These are phyloP conservation scores for Elgaria multicarinata DNA, from an alignment of 2,113 vertebrate species.

Conservation along the genomic window DNA sequence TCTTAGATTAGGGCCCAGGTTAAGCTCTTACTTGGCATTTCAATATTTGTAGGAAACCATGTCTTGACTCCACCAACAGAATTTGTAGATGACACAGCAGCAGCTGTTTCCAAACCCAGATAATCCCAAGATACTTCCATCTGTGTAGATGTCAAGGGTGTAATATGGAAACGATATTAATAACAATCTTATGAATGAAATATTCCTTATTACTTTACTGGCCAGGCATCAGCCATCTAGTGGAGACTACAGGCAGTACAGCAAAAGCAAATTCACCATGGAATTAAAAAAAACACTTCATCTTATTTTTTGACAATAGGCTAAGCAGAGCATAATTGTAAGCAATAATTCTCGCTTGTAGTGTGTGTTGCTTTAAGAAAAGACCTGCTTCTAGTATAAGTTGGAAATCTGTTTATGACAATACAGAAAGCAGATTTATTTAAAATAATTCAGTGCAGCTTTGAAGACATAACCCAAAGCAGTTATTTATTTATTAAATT, in stretches of 20 bases:
- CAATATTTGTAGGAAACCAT: background rate
- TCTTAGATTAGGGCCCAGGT: background rate
- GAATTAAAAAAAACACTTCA: background rate
- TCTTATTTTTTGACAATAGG: background rate
- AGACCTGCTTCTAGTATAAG: background rate
- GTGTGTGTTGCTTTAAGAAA: background rate
- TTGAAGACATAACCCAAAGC: background rate
- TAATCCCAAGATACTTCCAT: background rate
- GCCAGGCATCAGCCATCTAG: background rate
- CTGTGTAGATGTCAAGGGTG: background rate
- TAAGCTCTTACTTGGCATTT: background rate
- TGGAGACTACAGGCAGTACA: background rate
- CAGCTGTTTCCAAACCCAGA: background rate
- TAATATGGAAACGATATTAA: background rate
- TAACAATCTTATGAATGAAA: background rate
- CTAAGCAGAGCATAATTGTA: background rate
- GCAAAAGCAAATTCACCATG: background rate
- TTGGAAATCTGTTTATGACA: background rate
- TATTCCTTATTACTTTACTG: background rate
- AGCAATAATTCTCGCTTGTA: background rate
- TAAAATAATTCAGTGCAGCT: background rate
- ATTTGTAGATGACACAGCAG: background rate
- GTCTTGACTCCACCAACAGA: background rate
- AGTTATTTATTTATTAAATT: no score
- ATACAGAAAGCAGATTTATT: background rate